These are phyloP conservation scores for Pygoscelis antarcticus DNA, from an alignment of 2,113 vertebrate genomes.

Conservation along the genomic window DNA sequence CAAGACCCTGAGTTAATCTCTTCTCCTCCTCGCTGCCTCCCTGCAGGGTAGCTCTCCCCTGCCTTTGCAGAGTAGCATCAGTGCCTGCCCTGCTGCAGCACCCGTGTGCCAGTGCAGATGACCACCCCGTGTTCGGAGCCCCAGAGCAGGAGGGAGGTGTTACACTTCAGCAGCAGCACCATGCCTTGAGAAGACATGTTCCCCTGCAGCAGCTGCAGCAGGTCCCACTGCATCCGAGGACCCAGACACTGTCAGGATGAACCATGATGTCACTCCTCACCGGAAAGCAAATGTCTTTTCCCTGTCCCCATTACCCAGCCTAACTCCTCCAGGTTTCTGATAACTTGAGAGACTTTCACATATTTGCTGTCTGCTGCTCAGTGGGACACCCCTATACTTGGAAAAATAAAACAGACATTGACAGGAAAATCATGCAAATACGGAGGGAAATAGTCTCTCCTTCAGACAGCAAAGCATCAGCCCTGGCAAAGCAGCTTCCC, in stretches of 20 bases:
- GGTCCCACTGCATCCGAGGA: background rate
- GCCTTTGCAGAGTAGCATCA: background rate
- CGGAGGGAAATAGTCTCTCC: fast-evolving
- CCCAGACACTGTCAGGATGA: fast-evolving
- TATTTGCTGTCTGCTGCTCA: fast-evolving
- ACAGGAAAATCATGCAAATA: background rate
- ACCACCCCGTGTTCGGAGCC: fast-evolving
- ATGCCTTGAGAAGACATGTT: fast-evolving
- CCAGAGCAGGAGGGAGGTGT: background rate
- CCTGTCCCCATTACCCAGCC: background rate
- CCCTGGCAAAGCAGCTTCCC: background rate
- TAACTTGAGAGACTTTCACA: background rate
- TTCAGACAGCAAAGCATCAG: background rate
- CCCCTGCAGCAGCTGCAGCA: background rate
- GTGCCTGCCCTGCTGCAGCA: background rate
- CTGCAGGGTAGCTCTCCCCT: background rate
- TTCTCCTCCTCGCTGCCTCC: background rate
- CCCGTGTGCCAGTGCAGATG: fast-evolving
- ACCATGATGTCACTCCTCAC: background rate
- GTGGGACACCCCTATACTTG: background rate
- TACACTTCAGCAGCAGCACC: background rate
- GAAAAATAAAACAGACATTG: background rate
- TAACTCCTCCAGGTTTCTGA: background rate
- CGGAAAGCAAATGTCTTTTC: background rate
- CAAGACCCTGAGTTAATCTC: background rate